Evolutionary conservation across 2,113 vertebrate species (phyloP).

Genomic region (Notothenia rossii): DNA sequence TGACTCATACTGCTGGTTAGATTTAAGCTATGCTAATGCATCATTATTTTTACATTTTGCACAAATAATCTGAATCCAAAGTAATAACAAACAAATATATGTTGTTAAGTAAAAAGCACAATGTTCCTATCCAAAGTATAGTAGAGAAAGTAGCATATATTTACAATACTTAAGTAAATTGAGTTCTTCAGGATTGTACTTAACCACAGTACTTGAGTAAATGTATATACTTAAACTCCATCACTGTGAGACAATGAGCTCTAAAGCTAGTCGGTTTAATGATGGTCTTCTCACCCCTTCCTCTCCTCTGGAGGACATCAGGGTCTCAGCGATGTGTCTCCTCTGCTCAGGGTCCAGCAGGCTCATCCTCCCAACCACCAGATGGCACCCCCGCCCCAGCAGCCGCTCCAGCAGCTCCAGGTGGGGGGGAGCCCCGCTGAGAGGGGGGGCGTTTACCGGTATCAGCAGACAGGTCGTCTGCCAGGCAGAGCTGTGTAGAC

Average conservation of each 20-base stretch:
- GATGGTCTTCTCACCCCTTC: constrained; percentile 31
- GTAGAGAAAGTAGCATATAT: no score
- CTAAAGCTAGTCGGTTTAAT: not conserved
- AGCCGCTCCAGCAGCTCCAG: constrained; percentile 75
- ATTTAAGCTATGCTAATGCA: no score
- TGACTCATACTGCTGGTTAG: no score
- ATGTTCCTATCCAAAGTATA: no score
- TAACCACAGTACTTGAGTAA: no score
- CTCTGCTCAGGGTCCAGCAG: constrained; percentile 64
- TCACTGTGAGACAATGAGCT: not conserved
- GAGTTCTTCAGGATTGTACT: no score
- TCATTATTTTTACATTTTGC: no score
- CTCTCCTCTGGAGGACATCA: constrained; percentile 60
- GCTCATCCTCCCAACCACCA: constrained; percentile 78
- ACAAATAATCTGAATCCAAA: no score
- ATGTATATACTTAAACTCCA: no score
- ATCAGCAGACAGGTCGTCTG: constrained; percentile 83
- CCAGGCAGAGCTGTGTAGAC: constrained; percentile 60
- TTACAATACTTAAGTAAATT: no score
- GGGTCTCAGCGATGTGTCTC: constrained; percentile 45
- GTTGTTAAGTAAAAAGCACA: no score
- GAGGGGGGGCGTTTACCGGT: constrained; percentile 58
- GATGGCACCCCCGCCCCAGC: constrained; percentile 68
- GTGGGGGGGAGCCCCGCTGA: constrained; percentile 53
- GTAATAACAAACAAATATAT: no score